Percentiles rank a stretch among this genome's conserved stretches.
These are phyloP conservation scores for Hystrix brachyura DNA, from an alignment of 2,113 vertebrate species.

Conservation along the genomic window DNA sequence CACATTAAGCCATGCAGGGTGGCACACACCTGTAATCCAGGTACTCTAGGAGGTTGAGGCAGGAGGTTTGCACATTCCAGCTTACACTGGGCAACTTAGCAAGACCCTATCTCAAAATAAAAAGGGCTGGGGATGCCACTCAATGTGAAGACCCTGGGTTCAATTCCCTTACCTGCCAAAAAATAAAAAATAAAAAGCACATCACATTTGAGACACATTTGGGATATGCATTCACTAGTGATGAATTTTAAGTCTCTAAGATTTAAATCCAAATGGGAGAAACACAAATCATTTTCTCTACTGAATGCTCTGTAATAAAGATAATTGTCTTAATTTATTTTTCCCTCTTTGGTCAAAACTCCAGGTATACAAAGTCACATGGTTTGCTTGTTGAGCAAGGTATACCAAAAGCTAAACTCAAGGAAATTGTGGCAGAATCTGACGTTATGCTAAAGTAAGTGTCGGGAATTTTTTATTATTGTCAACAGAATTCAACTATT, in stretches of 20 bases:
- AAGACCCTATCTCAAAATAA: background rate
- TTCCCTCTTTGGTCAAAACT: slow-evolving; percentile 52
- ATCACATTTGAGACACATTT: background rate
- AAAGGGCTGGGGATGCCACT: background rate
- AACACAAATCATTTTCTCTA: background rate
- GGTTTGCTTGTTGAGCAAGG: slow-evolving; percentile 95
- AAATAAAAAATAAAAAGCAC: background rate
- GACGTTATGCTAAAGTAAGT: slow-evolving; percentile 96
- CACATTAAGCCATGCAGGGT: background rate
- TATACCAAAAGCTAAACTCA: slow-evolving; percentile 93
- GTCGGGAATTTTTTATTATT: background rate
- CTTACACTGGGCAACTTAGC: background rate
- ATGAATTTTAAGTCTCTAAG: slow-evolving; percentile 37
- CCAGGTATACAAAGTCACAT: slow-evolving; percentile 98
- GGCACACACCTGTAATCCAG: background rate
- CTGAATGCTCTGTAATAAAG: background rate
- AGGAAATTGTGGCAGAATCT: slow-evolving; percentile 95
- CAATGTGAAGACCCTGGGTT: background rate
- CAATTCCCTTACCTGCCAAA: background rate
- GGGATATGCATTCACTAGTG: background rate
- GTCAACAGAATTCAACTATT: slow-evolving; percentile 8
- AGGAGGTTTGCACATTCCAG: background rate
- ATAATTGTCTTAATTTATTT: background rate
- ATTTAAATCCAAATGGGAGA: background rate
- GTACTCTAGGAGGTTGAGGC: background rate